These are phyloP conservation scores for Macrochelys suwanniensis DNA, from an alignment of 2,797 vertebrate genomes.

Conservation along the genomic window DNA sequence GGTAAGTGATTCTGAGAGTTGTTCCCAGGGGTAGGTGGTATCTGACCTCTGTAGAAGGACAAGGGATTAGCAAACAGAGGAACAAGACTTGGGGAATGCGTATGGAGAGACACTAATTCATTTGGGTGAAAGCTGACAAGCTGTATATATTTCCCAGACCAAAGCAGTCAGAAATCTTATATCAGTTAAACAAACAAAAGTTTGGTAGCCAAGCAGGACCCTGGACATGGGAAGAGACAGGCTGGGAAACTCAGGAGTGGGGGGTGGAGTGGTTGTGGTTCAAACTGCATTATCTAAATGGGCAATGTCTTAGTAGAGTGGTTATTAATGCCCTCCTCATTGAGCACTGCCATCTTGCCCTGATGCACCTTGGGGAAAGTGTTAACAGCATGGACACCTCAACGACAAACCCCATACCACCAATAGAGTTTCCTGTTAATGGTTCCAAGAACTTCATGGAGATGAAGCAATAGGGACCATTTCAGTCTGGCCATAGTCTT, in stretches of 20 bases:
- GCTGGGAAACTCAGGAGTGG: background rate
- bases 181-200: constrained; percentile 17
- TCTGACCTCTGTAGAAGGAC: background rate
- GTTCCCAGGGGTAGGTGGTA: background rate
- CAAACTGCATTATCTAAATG: background rate
- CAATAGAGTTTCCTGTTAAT: background rate
- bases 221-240: background rate
- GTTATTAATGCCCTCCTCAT: background rate
- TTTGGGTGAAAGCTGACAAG: constrained; percentile 41
- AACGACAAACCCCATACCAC: background rate
- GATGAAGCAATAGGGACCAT: background rate
- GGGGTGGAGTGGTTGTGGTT: background rate
- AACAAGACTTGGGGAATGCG: constrained; percentile 31
- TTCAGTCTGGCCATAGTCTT: background rate
- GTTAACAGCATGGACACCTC: background rate
- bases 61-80: background rate
- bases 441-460: background rate
- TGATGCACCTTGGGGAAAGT: background rate
- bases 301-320: background rate
- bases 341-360: background rate
- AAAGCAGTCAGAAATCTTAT: constrained; percentile 35
- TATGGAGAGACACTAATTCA: constrained; percentile 31
- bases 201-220: constrained; percentile 26
- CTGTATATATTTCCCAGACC: constrained; percentile 56
- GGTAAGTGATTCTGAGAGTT: background rate